Evolutionary conservation across 2,888 invertebrate species (phyloP), one percentile per base, ranked within the genome.

Genomic region (Invenusta paracnida): DNA sequence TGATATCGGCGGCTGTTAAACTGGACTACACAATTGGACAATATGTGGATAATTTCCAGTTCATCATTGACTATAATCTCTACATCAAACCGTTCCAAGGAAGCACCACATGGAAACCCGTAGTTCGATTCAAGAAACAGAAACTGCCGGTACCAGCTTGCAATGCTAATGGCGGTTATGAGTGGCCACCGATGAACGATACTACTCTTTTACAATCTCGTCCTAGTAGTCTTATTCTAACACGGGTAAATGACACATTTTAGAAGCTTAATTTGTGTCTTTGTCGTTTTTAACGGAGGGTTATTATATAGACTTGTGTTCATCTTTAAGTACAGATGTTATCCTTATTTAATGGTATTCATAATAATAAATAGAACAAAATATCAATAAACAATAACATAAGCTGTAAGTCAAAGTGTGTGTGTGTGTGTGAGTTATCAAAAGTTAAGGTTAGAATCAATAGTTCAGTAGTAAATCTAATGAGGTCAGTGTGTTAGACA

Each of bases 181-280:
- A 84, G 1, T 84, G 84, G 84, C 84, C 84, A 1, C 29, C 67
- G 1, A 30, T 84, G 73, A 79, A 66, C n/a, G 23, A 67, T 84
- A 81, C 67, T 13, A 5, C 2, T 13, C 27, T 73, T 13, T 23
- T 73, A 23, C 73, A 73, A 73, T 13, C 17, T 5, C 73, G 11
- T 13, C 73, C 73, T 2, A 73, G 73, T 25, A 73, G 73, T 23
- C 5, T 73, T 73, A 23, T 73, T n/a, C 73, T 73, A n/a, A 73
- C 73, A n/a, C 73, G 25, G 27, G 73, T 73, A 73, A n/a, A 25
- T 5, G 73, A 23, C 25, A n/a, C 17, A 48, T 48, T 11, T 17
- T 48, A 48, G 48, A 48, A 48, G 5, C 5, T 48, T 48, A 48
- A 17, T 11, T 11, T 48, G 17, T 48, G 48, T 17, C 5, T 48